Evolutionary conservation across 2,113 vertebrate species (phyloP).

Genomic region (Rhombomys opimus): DNA sequence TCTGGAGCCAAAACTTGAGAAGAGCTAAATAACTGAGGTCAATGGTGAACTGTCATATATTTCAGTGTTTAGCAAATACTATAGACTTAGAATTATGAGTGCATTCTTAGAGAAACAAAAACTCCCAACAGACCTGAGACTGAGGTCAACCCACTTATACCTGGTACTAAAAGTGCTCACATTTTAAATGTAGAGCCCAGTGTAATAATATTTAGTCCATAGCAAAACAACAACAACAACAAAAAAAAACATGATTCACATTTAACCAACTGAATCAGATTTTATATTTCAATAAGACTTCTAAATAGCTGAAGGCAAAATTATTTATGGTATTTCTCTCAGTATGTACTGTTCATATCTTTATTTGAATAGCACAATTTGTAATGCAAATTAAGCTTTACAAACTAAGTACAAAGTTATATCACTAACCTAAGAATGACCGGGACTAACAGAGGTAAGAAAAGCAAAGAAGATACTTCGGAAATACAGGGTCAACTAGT

Average conservation of each 20-base stretch:
- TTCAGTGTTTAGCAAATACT: background rate
- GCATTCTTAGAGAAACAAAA: background rate
- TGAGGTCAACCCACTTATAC: background rate
- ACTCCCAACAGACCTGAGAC: background rate
- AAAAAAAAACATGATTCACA: no score
- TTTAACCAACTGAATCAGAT: background rate
- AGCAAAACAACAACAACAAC: background rate
- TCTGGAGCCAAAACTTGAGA: background rate
- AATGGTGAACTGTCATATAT: background rate
- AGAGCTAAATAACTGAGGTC: background rate
- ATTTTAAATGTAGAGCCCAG: background rate
- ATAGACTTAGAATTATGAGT: background rate
- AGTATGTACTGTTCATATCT: background rate
- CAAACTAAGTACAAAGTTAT: background rate
- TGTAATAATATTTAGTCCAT: background rate
- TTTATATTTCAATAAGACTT: background rate
- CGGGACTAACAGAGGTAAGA: background rate
- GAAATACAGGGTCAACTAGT: no score
- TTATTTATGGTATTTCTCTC: background rate
- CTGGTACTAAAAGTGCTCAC: background rate
- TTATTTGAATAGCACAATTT: background rate
- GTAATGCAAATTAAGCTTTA: background rate
- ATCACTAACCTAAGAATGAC: background rate
- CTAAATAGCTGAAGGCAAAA: background rate
- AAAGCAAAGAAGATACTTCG: background rate